Percentiles rank a stretch among this genome's conserved stretches.
Conservation (phyloP, 2,888 invertebrate genomes). For the Acleris emargana region DNA sequence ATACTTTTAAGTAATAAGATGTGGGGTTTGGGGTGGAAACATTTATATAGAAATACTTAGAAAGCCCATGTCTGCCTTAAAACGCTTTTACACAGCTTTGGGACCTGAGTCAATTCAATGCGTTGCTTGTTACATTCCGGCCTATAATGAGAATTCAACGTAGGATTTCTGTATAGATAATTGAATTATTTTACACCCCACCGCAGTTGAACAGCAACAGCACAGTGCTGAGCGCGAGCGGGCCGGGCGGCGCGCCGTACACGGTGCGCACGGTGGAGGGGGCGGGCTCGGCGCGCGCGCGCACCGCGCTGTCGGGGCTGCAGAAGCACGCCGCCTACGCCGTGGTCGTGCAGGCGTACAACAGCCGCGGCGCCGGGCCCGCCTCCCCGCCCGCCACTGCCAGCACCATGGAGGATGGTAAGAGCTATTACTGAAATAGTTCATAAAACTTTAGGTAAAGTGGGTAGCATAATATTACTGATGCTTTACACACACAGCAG, state of each 20-base stretch:
- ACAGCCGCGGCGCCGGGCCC: constrained; percentile 93
- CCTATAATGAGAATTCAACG: no score
- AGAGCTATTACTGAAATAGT: background rate
- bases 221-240: constrained; percentile 71
- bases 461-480: no score
- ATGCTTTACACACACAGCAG: no score
- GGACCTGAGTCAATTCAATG: no score
- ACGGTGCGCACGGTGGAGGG: constrained; percentile 91
- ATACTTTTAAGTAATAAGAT: no score
- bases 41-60: no score
- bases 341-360: constrained; percentile 93
- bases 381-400: constrained; percentile 91
- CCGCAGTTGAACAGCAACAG: constrained; percentile 74
- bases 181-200: background rate
- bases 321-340: constrained; percentile 92
- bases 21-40: no score
- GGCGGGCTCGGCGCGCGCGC: constrained; percentile 88
- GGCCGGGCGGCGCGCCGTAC: constrained; percentile 83
- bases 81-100: no score
- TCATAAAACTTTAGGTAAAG: no score
- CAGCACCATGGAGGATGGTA: constrained; percentile 93
- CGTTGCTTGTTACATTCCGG: no score
- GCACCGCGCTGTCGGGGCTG: constrained; percentile 86
- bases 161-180: no score
- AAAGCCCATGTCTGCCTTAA: no score